Conservation (phyloP, 2,888 invertebrate genomes). For the Galerucella nymphaeae region DNA sequence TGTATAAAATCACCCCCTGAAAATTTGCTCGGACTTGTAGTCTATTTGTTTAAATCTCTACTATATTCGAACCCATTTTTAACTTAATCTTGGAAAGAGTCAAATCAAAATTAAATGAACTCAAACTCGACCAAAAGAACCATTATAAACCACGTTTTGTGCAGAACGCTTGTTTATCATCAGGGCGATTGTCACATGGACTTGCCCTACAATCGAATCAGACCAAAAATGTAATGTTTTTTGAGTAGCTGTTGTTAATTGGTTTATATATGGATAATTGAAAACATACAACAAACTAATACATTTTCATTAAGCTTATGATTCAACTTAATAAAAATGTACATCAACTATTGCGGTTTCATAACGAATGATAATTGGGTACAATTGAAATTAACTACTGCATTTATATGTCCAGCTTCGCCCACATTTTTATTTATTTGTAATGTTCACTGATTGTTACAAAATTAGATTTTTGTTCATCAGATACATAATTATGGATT, state of each 20-base stretch:
- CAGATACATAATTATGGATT: not conserved
- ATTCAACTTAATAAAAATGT: not conserved
- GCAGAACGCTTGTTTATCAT: too few relatives aligned
- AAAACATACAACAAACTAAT: not conserved
- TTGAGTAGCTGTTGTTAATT: not conserved
- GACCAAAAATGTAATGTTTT: not conserved
- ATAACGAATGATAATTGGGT: not conserved
- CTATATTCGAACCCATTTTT: too few relatives aligned
- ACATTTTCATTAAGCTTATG: not conserved
- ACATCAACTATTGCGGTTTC: not conserved
- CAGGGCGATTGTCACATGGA: too few relatives aligned
- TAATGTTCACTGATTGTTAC: not conserved
- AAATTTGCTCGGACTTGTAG: too few relatives aligned
- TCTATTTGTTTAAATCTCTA: too few relatives aligned
- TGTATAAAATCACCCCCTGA: too few relatives aligned
- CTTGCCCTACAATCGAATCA: too few relatives aligned
- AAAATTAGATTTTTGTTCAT: not conserved
- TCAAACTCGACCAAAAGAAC: too few relatives aligned
- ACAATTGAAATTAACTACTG: not conserved
- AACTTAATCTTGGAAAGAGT: too few relatives aligned
- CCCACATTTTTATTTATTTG: slow-evolving; percentile 5
- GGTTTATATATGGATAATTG: not conserved
- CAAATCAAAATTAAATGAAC: too few relatives aligned
- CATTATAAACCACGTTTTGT: too few relatives aligned
- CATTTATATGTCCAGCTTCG: not conserved